phyloP scores from a whole-genome alignment of 2,888 invertebrate genomes.

The Lepetodrilus schrolli region DNA sequence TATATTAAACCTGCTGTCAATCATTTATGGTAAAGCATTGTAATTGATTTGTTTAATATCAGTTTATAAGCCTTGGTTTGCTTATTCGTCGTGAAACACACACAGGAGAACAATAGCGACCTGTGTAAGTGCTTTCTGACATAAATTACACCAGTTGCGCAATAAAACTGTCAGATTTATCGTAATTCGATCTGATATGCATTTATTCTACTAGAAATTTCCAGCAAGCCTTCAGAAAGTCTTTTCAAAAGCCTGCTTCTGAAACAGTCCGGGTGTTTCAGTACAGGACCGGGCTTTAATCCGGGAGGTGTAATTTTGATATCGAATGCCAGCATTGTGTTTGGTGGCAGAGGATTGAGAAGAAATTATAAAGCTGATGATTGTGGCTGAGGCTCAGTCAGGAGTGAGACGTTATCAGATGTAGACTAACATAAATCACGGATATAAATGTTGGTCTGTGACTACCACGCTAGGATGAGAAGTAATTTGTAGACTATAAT shows the following conservation, averaged over 20 bases:
- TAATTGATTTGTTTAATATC: constrained; percentile 18
- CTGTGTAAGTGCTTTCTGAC: constrained; percentile 8
- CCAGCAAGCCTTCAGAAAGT: not conserved
- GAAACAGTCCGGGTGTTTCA: not conserved
- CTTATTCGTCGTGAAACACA: not conserved
- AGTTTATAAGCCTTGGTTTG: constrained; percentile 5
- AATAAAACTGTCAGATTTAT: constrained; percentile 26
- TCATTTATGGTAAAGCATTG: not conserved
- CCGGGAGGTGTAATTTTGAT: constrained; percentile 38
- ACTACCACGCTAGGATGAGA: constrained; percentile 34
- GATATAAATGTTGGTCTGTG: not conserved
- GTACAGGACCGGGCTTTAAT: not conserved
- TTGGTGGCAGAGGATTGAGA: constrained; percentile 23
- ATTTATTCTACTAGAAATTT: constrained; percentile 25
- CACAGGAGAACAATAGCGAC: not conserved
- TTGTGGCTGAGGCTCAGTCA: constrained; percentile 29
- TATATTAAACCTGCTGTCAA: not conserved
- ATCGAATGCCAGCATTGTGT: constrained; percentile 35
- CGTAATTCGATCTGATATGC: constrained; percentile 23
- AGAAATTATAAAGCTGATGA: constrained; percentile 37
- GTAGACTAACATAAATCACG: constrained; percentile 24
- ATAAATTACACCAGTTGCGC: constrained; percentile 23
- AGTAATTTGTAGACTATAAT: constrained; percentile 57
- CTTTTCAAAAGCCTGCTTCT: constrained; percentile 21
- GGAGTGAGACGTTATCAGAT: constrained; percentile 38